Base-by-base conservation (phyloP, 2,113 vertebrate genomes). In the Raja brachyura region DNA sequence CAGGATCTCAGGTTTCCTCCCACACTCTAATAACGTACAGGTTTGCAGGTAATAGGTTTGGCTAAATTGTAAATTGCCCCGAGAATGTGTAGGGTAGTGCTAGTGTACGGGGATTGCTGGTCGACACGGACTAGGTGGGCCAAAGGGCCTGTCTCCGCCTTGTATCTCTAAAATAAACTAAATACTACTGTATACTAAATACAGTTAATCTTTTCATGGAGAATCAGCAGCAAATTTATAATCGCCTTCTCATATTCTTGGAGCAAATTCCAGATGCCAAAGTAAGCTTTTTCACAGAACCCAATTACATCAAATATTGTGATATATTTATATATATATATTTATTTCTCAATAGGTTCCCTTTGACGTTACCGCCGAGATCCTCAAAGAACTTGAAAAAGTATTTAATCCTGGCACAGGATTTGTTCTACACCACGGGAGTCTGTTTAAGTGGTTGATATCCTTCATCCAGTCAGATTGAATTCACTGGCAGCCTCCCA, bases 371-470 rank as follows among this genome's bases (percentile, higher is more conserved):
- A 96, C 96, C 54, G 94, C 95, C 93, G 94, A 96, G 88, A 95
- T 94, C 93, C 94, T 98, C 94, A 70, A 93, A 93, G 95, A 93
- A 93, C 96, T 98, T 92, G 96, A 97, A 95, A 95, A 94, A 93
- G 96, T 97, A 94, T 98, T 98, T 95, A 96, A 98, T 95, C 96
- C 96, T 93, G 93, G 95, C 25, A 96, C 96, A 28, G 95, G 95
- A 5, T 96, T 96, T 93, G 93, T 93, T 85, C 9, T 97, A 94
- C 94, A 94, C 14, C 95, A 94, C 94, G 95, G 95, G 95, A 95
- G 92, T 33, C 94, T 98, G 83, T 96, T 96, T 79, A 93, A 93
- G 1, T 98, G 98, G 98, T 94, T 98, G 0, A 59, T 96, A 78
- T 96, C 97, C 20, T 94, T 98, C 18, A 48, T 92, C 33, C 39